Base-by-base conservation (phyloP, 1,140 invertebrate species). In the Telenomus remus region DNA sequence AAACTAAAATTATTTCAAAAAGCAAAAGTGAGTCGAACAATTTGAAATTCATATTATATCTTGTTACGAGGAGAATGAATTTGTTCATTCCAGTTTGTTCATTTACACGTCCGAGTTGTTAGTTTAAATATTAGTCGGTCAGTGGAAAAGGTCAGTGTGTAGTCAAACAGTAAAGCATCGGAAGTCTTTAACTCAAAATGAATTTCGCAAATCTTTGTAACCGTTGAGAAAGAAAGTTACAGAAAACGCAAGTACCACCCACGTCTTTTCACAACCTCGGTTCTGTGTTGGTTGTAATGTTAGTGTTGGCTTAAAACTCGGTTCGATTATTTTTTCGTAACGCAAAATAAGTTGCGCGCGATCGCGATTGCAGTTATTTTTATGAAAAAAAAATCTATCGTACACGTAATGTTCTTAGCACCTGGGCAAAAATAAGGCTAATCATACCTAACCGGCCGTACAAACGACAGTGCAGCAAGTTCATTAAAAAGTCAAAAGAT, bases 401-500 rank as follows among this genome's bases (percentile, higher is more conserved):
- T 12, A 13, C 33, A 11, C n/a, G 15, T 34, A 57, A 56, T 53
- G 69, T 69, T 54, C 60, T 66, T 53, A 56, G 57, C 64, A 64
- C 54, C 59, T 68, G 55, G 49, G 16, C 19, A 4, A 54, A 64
- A 66, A 66, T 47, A 50, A 71, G 61, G 56, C 51, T 76, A 76
- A 76, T 71, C 60, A 72, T 76, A 68, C 42, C 42, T 68, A 72
- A 68, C 16, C 56, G 68, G 42, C 53, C 49, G 47, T 51, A 57
- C 55, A 78, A 78, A 74, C 64, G 76, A 78, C 56, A 74, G 16
- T 74, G 39, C 56, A 63, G 64, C 61, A 63, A 66, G 51, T 71
- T 70, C 53, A 66, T 80, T 77, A 79, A 80, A 76, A 73, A 80
- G 78, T 72, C 15, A 79, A 42, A 73, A 81, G 73, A 81, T 75